Conservation (phyloP, 1,140 invertebrate species). For the Xylocopa sonorina region DNA sequence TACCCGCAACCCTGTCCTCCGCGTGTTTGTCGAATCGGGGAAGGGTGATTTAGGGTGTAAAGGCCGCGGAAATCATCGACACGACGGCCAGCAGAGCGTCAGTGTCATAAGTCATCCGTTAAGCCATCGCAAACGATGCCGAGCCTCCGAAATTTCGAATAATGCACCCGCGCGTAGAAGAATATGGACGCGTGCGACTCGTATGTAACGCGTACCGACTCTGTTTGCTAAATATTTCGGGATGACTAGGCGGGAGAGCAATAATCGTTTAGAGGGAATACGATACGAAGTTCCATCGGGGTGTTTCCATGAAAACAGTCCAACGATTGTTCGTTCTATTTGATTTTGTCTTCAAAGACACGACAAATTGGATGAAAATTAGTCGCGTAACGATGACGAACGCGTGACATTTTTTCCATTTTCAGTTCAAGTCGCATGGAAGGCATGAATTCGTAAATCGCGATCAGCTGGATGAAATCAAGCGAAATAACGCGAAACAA, state of each 20-base stretch:
- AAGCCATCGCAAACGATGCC: conserved; percentile 48
- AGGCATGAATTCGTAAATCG: too few relatives aligned
- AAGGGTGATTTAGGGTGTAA: conserved; percentile 37
- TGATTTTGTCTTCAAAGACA: too few relatives aligned
- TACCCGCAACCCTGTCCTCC: conserved; percentile 44
- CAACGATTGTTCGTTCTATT: too few relatives aligned
- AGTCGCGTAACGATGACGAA: too few relatives aligned
- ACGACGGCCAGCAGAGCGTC: conserved; percentile 8
- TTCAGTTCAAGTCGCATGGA: background rate
- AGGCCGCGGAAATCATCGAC: conserved; percentile 48
- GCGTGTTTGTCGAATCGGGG: conserved; percentile 25
- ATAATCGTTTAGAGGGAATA: conserved; percentile 35
- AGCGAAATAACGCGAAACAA: background rate
- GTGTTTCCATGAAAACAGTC: background rate
- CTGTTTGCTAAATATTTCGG: conserved; percentile 37
- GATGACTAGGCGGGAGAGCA: background rate
- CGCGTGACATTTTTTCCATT: too few relatives aligned
- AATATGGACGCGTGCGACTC: background rate
- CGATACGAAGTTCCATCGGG: background rate
- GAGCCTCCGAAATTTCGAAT: conserved; percentile 29
- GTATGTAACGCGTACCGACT: conserved; percentile 5
- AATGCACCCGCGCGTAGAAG: conserved; percentile 1
- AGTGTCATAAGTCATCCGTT: conserved; percentile 39
- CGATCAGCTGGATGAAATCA: background rate
- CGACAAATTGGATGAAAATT: too few relatives aligned